A percentile compares a stretch with the other conserved stretches of the same genome.
Conservation (phyloP, 2,113 vertebrate genomes). For the Caretta caretta region DNA sequence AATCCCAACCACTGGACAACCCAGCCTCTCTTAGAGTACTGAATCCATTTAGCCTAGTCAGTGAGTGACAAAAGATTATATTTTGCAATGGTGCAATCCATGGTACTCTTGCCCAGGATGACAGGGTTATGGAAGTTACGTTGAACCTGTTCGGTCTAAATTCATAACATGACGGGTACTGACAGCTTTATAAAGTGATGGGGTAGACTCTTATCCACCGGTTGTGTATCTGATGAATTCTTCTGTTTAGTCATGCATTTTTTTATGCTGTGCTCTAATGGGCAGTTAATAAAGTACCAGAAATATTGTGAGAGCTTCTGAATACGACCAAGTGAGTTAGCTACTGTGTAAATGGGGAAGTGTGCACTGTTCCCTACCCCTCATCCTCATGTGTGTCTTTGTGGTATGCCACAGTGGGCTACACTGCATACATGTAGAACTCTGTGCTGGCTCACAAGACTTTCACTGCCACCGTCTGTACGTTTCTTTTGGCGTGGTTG, state of each 20-base stretch:
- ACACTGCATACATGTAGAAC: fast-evolving
- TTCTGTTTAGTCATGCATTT: background rate
- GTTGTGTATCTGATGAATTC: fast-evolving
- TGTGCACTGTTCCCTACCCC: fast-evolving
- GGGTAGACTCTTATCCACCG: background rate
- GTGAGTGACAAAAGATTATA: background rate
- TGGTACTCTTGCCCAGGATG: background rate
- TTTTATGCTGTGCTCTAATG: background rate
- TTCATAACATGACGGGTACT: fast-evolving
- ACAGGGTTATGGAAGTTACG: background rate
- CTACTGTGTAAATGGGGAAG: background rate
- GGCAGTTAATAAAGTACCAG: background rate
- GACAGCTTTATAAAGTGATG: background rate
- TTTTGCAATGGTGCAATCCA: background rate
- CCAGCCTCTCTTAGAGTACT: background rate
- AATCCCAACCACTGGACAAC: background rate
- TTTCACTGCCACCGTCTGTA: background rate
- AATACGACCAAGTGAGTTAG: background rate
- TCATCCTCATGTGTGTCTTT: background rate
- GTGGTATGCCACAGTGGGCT: background rate
- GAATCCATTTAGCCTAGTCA: background rate
- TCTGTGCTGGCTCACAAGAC: background rate
- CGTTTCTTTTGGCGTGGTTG: fast-evolving
- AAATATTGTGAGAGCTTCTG: background rate
- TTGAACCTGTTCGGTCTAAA: background rate